These are phyloP conservation scores for Agrochola lota DNA, from an alignment of 2,888 invertebrate species.

Conservation along the genomic window DNA sequence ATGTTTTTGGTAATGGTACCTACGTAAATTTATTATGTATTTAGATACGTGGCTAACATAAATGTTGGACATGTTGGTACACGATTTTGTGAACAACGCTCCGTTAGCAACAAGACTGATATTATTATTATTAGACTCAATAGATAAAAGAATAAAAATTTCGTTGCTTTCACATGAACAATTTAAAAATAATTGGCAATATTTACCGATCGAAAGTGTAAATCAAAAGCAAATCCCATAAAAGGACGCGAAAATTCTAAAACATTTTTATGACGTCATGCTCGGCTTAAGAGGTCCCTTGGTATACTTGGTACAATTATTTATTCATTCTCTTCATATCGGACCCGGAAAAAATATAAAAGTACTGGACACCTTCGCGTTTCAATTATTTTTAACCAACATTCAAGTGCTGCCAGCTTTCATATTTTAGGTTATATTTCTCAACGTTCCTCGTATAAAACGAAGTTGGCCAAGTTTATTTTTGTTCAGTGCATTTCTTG, in stretches of 20 bases:
- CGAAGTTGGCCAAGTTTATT: conserved; percentile 82
- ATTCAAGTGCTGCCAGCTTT: conserved; percentile 74
- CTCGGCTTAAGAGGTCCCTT: conserved; percentile 33
- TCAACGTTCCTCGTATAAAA: conserved; percentile 76
- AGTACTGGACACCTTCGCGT: conserved; percentile 57
- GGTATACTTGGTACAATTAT: conserved; percentile 32
- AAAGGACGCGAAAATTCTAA: conserved; percentile 21
- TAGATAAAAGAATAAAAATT: neutral
- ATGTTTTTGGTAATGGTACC: conserved; percentile 58
- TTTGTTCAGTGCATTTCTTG: conserved; percentile 83
- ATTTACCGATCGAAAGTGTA: conserved; percentile 27
- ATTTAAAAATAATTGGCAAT: conserved; percentile 20
- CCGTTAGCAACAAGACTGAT: neutral
- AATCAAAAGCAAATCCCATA: conserved; percentile 40
- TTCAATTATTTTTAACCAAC: conserved; percentile 78
- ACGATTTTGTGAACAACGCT: conserved; percentile 8
- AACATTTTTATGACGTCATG: conserved; percentile 47
- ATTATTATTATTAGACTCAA: neutral
- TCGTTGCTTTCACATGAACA: neutral
- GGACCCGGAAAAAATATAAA: conserved; percentile 40
- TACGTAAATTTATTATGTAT: conserved; percentile 49
- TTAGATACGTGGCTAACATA: conserved; percentile 49
- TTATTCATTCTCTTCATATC: conserved; percentile 38
- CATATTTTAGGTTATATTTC: conserved; percentile 78
- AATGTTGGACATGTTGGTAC: conserved; percentile 7